These are phyloP conservation scores for Ametastegia equiseti DNA, from an alignment of 2,888 invertebrate species.

Conservation along the genomic window DNA sequence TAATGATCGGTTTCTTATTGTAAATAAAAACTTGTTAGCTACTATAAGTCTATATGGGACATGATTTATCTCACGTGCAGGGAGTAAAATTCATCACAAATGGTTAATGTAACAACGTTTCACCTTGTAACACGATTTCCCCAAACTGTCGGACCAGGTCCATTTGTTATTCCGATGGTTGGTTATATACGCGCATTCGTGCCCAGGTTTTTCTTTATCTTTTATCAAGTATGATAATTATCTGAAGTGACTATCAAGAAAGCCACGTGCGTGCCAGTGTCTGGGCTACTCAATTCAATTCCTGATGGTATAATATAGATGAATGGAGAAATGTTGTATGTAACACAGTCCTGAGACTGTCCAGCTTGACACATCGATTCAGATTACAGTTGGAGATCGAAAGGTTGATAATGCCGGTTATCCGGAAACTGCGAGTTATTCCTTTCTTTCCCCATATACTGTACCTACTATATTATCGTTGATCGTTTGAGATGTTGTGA, in stretches of 20 bases:
- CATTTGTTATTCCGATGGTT: not conserved
- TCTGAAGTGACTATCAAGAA: not conserved
- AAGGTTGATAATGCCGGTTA: no score
- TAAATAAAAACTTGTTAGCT: no score
- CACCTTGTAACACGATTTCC: not conserved
- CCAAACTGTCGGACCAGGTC: constrained; percentile 25
- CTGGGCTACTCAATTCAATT: not conserved
- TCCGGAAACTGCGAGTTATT: not conserved
- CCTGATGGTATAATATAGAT: no score
- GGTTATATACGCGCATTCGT: not conserved
- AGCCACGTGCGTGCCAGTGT: not conserved
- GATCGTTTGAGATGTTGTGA: not conserved
- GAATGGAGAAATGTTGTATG: not conserved
- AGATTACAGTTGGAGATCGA: not conserved
- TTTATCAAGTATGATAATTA: not conserved
- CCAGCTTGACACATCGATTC: no score
- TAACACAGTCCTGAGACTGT: not conserved
- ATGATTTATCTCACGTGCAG: no score
- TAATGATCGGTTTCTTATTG: no score
- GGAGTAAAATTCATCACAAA: no score
- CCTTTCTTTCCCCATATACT: not conserved
- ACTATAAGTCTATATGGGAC: no score
- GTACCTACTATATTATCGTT: not conserved
- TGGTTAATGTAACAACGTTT: not conserved
- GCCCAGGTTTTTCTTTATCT: not conserved